phyloP scores from a whole-genome alignment of 2,888 invertebrate genomes.

The Caenorhabditis drosophilae region DNA sequence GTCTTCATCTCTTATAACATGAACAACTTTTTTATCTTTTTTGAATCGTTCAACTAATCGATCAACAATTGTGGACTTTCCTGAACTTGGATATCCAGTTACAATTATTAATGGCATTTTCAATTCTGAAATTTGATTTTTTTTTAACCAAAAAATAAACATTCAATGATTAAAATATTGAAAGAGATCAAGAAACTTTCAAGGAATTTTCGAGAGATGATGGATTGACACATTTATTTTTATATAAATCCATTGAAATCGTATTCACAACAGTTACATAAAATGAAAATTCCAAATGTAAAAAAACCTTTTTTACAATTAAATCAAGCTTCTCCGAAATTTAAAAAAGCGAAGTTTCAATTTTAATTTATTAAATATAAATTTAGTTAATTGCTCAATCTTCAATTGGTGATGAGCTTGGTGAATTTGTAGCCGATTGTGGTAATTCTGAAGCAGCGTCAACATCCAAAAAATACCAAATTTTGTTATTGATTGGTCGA shows the following conservation, averaged over 20 bases:
- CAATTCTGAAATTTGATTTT: no score
- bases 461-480: constrained; percentile 40
- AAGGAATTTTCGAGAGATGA: neutral
- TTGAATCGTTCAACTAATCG: constrained; percentile 33
- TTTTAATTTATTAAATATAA: no score
- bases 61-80: constrained; percentile 62
- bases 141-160: constrained; percentile 1
- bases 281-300: neutral
- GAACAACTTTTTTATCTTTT: constrained; percentile 27
- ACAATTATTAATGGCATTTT: constrained; percentile 67
- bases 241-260: neutral
- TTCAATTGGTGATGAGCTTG: constrained; percentile 8
- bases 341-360: neutral
- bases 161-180: constrained; percentile 2
- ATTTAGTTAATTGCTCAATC: no score
- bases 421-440: neutral
- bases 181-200: no score
- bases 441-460: constrained; percentile 31
- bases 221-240: neutral
- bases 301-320: no score
- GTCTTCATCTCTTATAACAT: constrained; percentile 48
- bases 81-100: constrained; percentile 62
- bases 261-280: neutral
- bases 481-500: constrained; percentile 30
- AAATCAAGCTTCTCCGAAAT: no score